Base-by-base conservation (phyloP, 2,888 invertebrate species). In the Aethes cnicana region DNA sequence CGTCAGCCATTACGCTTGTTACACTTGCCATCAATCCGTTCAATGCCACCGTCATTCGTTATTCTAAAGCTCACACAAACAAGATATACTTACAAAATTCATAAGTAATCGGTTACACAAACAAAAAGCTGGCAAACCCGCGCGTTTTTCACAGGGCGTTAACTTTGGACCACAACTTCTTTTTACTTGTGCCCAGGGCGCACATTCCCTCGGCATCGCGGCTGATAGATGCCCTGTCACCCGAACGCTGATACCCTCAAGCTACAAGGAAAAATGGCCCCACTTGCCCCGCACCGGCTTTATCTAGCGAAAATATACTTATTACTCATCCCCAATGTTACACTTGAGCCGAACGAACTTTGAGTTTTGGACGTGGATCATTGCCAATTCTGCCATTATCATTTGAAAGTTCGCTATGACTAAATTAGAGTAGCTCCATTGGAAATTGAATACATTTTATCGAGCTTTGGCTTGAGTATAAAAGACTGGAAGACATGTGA, bases 221-320 rank as follows among this genome's bases (percentile, higher is more conserved):
- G 12, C 30, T 52, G 43, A 52, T 42, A 52, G 36, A 55, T 52
- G 44, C 26, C 21, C 39, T 54, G 54, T 43, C 46, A 41, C 50
- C 30, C 43, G 26, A 33, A 49, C n/a, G 42, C 54, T 33, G 44
- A 39, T 47, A 18, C 33, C 48, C 57, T 47, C 57, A 57, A 54
- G 48, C 55, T 47, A 53, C 61, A 62, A 68, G 69, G 75, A 79
- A 81, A 81, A 81, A 80, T 77, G 65, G 74, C 77, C 72, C 67
- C 60, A 62, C 48, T 64, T 61, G 58, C 65, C 67, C 62, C 55
- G 52, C 57, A 58, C 60, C 61, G 71, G 74, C 75, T 77, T 79
- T 77, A 81, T 80, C 68, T 68, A 63, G 63, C 59, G 65, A 62
- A 61, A 69, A 69, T 66, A 64, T 64, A 63, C 61, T 66, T 72